phyloP scores from a whole-genome alignment of 2,888 invertebrate genomes.

The Bhutanitis thaidina region DNA sequence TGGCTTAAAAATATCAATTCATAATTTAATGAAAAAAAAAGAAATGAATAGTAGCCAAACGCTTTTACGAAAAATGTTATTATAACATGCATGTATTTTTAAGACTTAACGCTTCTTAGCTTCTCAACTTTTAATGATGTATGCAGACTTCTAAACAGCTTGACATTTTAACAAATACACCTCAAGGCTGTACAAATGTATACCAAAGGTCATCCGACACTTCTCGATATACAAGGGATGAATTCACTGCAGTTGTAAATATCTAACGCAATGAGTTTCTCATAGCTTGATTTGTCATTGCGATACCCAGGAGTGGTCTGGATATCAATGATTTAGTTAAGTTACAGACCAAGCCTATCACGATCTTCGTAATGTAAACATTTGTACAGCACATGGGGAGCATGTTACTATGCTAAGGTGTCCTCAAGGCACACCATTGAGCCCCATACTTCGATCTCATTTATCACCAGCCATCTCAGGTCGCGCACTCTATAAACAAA shows the following conservation, averaged over 20 bases:
- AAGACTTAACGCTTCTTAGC: not conserved
- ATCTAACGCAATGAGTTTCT: not conserved
- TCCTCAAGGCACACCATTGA: too few relatives aligned
- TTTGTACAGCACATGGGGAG: too few relatives aligned
- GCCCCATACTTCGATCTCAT: not conserved
- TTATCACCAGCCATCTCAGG: not conserved
- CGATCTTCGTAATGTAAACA: not conserved
- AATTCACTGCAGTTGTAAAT: not conserved
- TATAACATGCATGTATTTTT: too few relatives aligned
- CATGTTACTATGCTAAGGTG: too few relatives aligned
- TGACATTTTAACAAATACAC: conserved; percentile 12
- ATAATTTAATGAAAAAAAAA: too few relatives aligned
- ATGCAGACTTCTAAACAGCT: conserved; percentile 9
- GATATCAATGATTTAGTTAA: not conserved
- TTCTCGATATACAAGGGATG: not conserved
- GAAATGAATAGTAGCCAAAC: too few relatives aligned
- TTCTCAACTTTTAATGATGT: conserved; percentile 11
- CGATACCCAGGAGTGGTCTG: not conserved
- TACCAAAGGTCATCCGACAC: conserved; percentile 6
- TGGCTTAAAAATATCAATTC: too few relatives aligned
- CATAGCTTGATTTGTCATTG: not conserved
- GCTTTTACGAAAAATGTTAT: too few relatives aligned
- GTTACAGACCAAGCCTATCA: not conserved
- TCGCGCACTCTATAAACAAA: not conserved
- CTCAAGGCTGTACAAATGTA: conserved; percentile 12